Conservation (phyloP, 2,888 invertebrate genomes). For the Encarsia formosa region DNA sequence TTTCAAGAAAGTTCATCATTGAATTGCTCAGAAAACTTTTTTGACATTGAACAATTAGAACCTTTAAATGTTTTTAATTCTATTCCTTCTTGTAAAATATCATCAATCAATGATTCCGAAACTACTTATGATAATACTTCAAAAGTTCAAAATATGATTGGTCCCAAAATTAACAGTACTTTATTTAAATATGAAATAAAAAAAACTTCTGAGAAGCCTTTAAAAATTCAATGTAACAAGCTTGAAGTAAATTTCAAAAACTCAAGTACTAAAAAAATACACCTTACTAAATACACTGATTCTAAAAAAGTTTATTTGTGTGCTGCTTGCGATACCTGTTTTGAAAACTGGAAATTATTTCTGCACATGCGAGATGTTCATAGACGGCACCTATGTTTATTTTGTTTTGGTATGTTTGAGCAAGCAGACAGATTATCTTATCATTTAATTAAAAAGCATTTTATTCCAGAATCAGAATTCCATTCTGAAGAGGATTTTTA, state of each 20-base stretch:
- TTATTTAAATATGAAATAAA: background rate
- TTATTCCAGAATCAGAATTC: conserved; percentile 68
- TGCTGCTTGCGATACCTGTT: conserved; percentile 77
- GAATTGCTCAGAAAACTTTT: background rate
- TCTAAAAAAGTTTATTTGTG: conserved; percentile 78
- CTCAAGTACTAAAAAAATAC: too few species aligned
- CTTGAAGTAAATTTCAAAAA: conserved; percentile 1
- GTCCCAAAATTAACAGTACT: too few species aligned
- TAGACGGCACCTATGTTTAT: conserved; percentile 75
- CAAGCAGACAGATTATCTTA: conserved; percentile 73
- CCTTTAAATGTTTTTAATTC: background rate
- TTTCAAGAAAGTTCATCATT: too few species aligned
- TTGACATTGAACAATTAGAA: background rate
- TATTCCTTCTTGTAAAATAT: background rate
- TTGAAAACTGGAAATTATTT: conserved; percentile 83
- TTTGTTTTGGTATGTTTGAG: conserved; percentile 79
- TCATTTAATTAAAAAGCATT: conserved; percentile 75
- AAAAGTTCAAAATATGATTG: background rate
- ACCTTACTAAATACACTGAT: conserved; percentile 64
- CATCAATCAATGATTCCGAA: background rate
- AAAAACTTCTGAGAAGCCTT: background rate
- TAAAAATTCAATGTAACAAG: background rate
- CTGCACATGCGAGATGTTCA: conserved; percentile 81
- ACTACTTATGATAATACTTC: background rate
- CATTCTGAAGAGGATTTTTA: conserved; percentile 66